Evolutionary conservation across 2,888 invertebrate genomes (phyloP).

Genomic region (Ophonus ardosiacus): DNA sequence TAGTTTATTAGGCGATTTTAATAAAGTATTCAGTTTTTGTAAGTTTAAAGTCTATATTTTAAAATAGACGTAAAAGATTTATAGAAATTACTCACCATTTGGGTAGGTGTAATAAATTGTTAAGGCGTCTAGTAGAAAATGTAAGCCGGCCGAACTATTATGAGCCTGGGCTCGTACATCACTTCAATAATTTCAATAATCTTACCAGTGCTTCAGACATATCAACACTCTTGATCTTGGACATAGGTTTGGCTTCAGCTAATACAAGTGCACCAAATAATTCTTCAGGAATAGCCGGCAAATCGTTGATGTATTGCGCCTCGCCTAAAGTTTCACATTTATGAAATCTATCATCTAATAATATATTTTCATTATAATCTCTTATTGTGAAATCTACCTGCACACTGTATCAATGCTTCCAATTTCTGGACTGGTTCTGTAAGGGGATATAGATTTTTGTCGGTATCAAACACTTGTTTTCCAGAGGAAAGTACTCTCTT

Average conservation of each 20-base stretch:
- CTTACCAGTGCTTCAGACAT: conserved; percentile 82
- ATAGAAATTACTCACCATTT: too few relatives aligned
- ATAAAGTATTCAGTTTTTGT: too few relatives aligned
- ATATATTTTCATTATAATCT: too few relatives aligned
- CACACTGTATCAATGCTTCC: conserved; percentile 79
- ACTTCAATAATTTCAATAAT: neutral
- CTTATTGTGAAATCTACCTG: conserved; percentile 73
- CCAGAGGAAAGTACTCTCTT: conserved; percentile 79
- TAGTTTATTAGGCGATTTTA: too few relatives aligned
- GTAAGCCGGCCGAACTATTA: too few relatives aligned
- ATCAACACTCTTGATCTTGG: conserved; percentile 81
- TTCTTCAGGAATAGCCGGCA: conserved; percentile 82
- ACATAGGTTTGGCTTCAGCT: conserved; percentile 78
- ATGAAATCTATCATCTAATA: too few relatives aligned
- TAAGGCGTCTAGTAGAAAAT: too few relatives aligned
- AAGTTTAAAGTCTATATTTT: too few relatives aligned
- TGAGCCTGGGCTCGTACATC: neutral
- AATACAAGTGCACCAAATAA: conserved; percentile 85
- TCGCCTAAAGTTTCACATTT: conserved; percentile 79
- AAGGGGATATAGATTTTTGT: conserved; percentile 80
- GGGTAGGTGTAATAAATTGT: too few relatives aligned
- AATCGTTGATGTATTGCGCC: conserved; percentile 87
- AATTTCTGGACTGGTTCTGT: conserved; percentile 82
- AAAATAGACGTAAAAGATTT: too few relatives aligned
- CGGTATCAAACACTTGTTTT: conserved; percentile 80